A percentile compares a stretch with the other conserved stretches of the same genome.
Evolutionary conservation across 2,888 invertebrate species (phyloP).

Genomic region (Temnothorax rugatulus): DNA sequence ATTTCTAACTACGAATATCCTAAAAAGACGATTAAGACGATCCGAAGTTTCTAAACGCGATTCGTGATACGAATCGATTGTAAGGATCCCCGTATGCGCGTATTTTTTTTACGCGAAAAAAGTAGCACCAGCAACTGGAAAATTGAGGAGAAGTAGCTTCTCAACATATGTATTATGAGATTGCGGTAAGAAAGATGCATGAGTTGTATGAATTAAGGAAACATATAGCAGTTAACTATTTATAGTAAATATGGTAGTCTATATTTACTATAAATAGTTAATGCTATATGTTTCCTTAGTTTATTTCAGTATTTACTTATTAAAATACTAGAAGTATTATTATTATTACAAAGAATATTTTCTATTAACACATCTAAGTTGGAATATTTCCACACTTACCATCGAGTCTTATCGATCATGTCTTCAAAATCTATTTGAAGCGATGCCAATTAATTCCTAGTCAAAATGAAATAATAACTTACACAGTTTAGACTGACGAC

Average conservation of each 20-base stretch:
- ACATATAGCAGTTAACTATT: neutral
- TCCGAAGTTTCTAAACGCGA: neutral
- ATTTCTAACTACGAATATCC: constrained; percentile 6
- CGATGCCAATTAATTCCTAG: constrained; percentile 1
- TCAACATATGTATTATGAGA: neutral
- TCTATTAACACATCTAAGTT: neutral
- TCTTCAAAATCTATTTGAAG: neutral
- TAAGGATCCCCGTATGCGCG: no score
- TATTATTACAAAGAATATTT: neutral
- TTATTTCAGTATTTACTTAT: no score
- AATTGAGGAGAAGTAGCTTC: neutral
- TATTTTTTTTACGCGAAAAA: neutral
- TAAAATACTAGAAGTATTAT: neutral
- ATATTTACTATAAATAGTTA: no score
- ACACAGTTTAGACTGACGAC: neutral
- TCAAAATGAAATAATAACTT: constrained; percentile 37
- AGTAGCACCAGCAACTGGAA: neutral
- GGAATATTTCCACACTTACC: neutral
- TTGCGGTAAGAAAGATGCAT: neutral
- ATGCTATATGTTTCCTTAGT: no score
- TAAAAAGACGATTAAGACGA: neutral
- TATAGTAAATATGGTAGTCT: neutral
- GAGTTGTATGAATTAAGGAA: neutral
- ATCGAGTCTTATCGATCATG: neutral
- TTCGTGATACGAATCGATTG: neutral